Evolutionary conservation across 1,140 invertebrate species (phyloP).

Genomic region (Sitobion miscanthi): DNA sequence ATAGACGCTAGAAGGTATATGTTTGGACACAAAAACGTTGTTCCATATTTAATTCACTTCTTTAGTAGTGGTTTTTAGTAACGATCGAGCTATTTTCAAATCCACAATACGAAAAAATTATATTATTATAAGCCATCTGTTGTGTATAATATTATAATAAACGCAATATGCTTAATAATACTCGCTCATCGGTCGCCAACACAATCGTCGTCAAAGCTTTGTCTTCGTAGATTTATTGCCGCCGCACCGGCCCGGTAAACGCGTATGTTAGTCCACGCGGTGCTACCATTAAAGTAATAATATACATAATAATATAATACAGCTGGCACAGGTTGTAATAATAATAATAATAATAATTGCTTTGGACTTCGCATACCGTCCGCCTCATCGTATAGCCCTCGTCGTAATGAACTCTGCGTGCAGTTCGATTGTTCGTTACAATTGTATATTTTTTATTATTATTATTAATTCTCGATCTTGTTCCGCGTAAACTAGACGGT

Average conservation of each 20-base stretch:
- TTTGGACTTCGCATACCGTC: neutral
- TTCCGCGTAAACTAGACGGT: neutral
- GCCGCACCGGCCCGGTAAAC: neutral
- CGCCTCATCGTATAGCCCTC: neutral
- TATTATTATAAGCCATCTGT: neutral
- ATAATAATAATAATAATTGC: neutral
- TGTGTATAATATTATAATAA: neutral
- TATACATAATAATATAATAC: conserved; percentile 2
- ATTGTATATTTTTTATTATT: too few species aligned
- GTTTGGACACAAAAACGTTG: neutral
- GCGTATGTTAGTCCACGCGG: neutral
- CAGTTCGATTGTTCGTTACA: neutral
- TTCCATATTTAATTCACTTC: neutral
- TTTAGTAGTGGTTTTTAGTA: neutral
- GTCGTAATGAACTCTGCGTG: neutral
- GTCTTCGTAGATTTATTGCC: neutral
- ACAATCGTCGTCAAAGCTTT: neutral
- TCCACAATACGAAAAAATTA: neutral
- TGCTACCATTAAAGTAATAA: neutral
- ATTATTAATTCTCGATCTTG: neutral
- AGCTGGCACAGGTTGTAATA: neutral
- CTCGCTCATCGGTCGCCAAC: neutral
- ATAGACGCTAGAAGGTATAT: too few species aligned
- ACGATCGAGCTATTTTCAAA: neutral
- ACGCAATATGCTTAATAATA: neutral